Conservation (phyloP, 2,797 vertebrate genomes). For the Gallirallus australis region DNA sequence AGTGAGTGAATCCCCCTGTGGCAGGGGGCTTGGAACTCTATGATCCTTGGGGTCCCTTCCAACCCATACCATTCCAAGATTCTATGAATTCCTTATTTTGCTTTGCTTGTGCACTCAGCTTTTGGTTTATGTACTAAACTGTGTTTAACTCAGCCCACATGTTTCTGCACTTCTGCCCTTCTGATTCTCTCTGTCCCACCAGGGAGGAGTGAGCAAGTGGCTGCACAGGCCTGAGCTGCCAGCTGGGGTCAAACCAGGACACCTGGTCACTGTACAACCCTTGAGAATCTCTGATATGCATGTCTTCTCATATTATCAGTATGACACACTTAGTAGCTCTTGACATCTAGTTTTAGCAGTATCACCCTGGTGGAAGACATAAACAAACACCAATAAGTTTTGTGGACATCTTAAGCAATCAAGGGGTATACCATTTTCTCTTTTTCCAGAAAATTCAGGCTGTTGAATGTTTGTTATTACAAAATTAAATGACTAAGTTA, state of each 20-base stretch:
- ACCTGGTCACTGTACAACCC: neutral
- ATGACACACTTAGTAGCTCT: neutral
- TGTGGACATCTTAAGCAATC: neutral
- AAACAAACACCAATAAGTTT: neutral
- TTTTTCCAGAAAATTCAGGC: neutral
- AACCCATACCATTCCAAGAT: too few species aligned
- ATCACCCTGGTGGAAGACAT: neutral
- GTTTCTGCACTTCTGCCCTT: neutral
- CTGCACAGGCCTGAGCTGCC: neutral
- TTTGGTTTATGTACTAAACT: neutral
- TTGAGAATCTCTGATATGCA: neutral
- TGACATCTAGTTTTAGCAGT: neutral
- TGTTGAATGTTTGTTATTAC: neutral
- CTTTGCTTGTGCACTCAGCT: accelerated
- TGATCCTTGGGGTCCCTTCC: too few species aligned
- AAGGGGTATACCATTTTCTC: neutral
- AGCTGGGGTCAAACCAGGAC: accelerated
- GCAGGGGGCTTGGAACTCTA: too few species aligned
- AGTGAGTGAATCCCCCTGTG: too few species aligned
- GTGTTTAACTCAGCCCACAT: neutral
- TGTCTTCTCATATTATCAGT: neutral
- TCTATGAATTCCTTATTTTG: neutral
- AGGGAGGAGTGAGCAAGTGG: accelerated
- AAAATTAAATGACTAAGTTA: neutral
- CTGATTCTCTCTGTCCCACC: accelerated